phyloP scores from a whole-genome alignment of 2,113 vertebrate species.

The Python bivittatus region DNA sequence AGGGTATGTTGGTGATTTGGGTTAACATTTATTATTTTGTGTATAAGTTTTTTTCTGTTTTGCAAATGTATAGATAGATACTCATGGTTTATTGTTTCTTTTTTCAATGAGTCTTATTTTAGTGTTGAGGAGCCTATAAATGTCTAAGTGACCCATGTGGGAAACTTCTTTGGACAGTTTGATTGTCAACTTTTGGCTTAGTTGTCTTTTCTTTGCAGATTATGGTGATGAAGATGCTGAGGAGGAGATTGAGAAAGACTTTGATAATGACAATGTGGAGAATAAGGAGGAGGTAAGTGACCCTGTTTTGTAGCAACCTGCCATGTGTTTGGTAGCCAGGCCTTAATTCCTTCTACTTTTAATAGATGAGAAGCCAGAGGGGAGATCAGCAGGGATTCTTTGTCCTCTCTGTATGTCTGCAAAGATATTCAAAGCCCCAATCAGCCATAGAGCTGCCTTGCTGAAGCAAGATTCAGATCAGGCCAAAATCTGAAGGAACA shows the following conservation, averaged over 20 bases:
- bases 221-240: constrained; percentile 77
- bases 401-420: neutral
- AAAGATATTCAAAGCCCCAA: neutral
- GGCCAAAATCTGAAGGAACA: neutral
- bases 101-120: neutral
- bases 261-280: constrained; percentile 67
- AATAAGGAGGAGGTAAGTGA: constrained; percentile 78
- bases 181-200: neutral
- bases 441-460: neutral
- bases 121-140: neutral
- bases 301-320: neutral
- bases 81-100: neutral
- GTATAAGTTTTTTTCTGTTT: neutral
- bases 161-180: neutral
- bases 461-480: neutral
- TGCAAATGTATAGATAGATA: too few species aligned
- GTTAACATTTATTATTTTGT: neutral
- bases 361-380: neutral
- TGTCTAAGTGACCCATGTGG: neutral
- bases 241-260: constrained; percentile 71
- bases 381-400: neutral
- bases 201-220: constrained; percentile 53
- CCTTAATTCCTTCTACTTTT: neutral
- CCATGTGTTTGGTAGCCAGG: neutral
- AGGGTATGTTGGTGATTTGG: neutral